Base-by-base conservation (phyloP, 1,140 invertebrate species). In the Drosophila albomicans region DNA sequence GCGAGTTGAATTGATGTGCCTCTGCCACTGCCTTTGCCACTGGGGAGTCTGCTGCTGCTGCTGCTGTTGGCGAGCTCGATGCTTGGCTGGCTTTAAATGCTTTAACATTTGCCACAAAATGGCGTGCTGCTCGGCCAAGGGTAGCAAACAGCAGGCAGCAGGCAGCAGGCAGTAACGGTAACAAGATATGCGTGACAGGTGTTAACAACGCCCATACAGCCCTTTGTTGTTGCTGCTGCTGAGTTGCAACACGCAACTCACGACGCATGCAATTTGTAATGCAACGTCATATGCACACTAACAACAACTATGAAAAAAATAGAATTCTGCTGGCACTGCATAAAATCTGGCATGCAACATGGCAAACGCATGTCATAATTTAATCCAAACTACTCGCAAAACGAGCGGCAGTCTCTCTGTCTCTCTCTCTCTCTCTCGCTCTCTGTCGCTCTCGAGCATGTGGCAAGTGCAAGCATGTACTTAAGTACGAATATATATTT, bases 1-100 rank as follows among this genome's bases (percentile, higher is more conserved):
- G 85, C 85, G 86, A 59, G 78, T 68, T 78, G 81, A 89, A 89
- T 89, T 89, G 86, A 89, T 89, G 85, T 84, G 65, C 58, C 59
- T 75, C 66, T 59, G 66, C 38, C 46, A 25, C 20, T 25, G 20
- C 20, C 20, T 25, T 25, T 25, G 32, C 32, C 35, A 10, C 30
- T 32, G 58, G 48, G 25, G 46, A 46, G 16, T 68, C 13, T 46
- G 30, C 28, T 45, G 20, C 3, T 25, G 3, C 20, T 25, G 20
- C 3, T 25, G 20, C n/a, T 54, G 20, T 3, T 20, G 13, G 61
- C 30, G 45, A 25, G 20, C 58, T 30, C 11, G 28, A 10, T 7
- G 16, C 46, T 46, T 71, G 41, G 32, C 45, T 56, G 61, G 43
- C 75, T 74, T 78, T 74, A 78, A 73, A 57, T 38, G 51, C 75